Evolutionary conservation across 2,888 invertebrate genomes (phyloP).

Genomic region (Morpho deidamia): DNA sequence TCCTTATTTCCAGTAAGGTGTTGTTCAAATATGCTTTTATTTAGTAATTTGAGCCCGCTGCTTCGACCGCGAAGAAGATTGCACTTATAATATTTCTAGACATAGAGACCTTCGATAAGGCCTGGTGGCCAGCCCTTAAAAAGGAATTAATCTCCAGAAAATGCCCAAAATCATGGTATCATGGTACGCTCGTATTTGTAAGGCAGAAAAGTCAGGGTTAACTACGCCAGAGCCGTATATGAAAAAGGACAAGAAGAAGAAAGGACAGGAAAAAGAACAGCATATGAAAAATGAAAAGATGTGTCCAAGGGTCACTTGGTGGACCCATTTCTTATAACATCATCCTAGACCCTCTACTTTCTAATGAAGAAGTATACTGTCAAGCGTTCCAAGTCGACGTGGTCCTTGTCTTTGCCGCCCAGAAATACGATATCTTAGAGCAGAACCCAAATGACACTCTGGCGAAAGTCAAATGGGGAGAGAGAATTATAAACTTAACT

Average conservation of each 20-base stretch:
- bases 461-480: no score
- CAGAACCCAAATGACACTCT: no score
- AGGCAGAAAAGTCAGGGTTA: slow-evolving; percentile 10
- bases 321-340: slow-evolving; percentile 22
- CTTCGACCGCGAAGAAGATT: slow-evolving; percentile 9
- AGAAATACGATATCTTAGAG: no score
- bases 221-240: slow-evolving; percentile 9
- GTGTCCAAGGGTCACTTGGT: slow-evolving; percentile 23
- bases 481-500: no score
- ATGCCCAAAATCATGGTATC: slow-evolving; percentile 17
- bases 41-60: background rate
- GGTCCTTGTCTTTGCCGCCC: no score
- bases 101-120: slow-evolving; percentile 34
- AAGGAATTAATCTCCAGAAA: slow-evolving; percentile 7
- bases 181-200: slow-evolving; percentile 8
- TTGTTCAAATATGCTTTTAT: no score
- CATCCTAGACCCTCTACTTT: slow-evolving; percentile 8
- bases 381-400: slow-evolving; percentile 1
- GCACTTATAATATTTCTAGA: slow-evolving; percentile 22
- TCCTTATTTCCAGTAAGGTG: no score
- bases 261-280: no score
- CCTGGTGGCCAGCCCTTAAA: slow-evolving; percentile 32
- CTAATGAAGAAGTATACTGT: no score
- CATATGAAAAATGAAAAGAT: slow-evolving; percentile 21
- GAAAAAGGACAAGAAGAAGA: no score